These are phyloP conservation scores for Florisuga fusca DNA, from an alignment of 2,797 vertebrate species.

Conservation along the genomic window DNA sequence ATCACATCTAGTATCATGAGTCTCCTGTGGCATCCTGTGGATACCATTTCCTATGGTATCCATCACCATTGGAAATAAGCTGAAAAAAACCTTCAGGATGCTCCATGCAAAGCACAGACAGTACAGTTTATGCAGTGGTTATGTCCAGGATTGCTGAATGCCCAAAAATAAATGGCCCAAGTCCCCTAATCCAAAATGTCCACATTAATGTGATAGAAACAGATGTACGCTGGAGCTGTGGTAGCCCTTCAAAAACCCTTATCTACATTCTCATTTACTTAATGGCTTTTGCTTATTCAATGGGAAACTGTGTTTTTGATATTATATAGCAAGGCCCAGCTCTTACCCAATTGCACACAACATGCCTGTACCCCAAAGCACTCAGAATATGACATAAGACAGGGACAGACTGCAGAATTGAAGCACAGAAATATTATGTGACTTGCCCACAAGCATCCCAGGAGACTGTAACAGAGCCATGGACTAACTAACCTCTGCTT, in stretches of 20 bases:
- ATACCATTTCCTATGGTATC: neutral
- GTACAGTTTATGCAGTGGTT: neutral
- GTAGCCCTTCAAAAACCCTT: neutral
- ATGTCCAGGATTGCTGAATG: neutral
- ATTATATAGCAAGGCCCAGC: neutral
- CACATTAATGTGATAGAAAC: neutral
- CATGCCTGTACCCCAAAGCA: neutral
- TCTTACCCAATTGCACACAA: neutral
- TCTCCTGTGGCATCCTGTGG: neutral
- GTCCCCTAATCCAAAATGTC: neutral
- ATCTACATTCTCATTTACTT: neutral
- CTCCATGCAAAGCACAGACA: neutral
- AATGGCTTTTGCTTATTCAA: neutral
- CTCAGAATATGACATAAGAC: neutral
- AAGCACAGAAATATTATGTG: neutral
- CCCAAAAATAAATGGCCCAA: neutral
- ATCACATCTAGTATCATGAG: neutral
- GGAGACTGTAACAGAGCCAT: neutral
- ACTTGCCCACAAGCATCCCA: slow-evolving; percentile 2
- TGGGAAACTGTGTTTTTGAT: neutral
- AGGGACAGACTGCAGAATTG: neutral
- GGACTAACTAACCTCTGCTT: neutral
- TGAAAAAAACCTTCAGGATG: neutral
- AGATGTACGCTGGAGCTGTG: neutral
- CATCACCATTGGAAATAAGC: neutral